Conservation (phyloP, 2,113 vertebrate genomes). For the Leptosomus discolor region DNA sequence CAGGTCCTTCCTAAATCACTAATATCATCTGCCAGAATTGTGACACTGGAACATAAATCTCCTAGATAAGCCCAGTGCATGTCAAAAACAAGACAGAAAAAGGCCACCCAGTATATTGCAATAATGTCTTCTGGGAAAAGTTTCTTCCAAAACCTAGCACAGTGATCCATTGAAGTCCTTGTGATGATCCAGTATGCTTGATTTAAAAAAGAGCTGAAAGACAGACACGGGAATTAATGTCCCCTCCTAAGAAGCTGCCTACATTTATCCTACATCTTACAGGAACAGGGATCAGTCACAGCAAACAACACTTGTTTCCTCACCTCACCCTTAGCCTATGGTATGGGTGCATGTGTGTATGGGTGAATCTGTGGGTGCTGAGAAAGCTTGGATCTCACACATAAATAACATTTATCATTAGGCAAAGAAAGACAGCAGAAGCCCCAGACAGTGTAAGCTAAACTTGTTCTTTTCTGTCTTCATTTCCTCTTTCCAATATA, state of each 20-base stretch:
- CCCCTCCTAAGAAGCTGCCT: not conserved
- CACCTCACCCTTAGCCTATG: not conserved
- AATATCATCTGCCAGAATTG: conserved; percentile 37
- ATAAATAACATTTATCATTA: not conserved
- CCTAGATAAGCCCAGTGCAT: not conserved
- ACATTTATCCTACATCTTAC: not conserved
- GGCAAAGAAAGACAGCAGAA: not conserved
- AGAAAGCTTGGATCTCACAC: not conserved
- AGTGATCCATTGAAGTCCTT: not conserved
- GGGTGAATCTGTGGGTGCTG: not conserved
- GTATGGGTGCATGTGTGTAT: not conserved
- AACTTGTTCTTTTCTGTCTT: not conserved
- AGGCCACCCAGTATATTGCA: not conserved
- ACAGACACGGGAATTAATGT: not conserved
- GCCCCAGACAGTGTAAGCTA: fast-evolving
- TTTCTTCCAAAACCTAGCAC: not conserved
- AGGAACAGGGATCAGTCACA: not conserved
- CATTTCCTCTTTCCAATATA: not conserved
- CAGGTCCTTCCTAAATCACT: conserved; percentile 33
- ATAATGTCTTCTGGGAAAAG: not conserved
- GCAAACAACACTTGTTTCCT: not conserved
- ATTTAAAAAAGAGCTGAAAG: not conserved
- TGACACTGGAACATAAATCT: not conserved
- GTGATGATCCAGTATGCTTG: not conserved
- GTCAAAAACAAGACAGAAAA: not conserved